phyloP scores from a whole-genome alignment of 2,113 vertebrate species.

The Telmatochromis brachygnathus region DNA sequence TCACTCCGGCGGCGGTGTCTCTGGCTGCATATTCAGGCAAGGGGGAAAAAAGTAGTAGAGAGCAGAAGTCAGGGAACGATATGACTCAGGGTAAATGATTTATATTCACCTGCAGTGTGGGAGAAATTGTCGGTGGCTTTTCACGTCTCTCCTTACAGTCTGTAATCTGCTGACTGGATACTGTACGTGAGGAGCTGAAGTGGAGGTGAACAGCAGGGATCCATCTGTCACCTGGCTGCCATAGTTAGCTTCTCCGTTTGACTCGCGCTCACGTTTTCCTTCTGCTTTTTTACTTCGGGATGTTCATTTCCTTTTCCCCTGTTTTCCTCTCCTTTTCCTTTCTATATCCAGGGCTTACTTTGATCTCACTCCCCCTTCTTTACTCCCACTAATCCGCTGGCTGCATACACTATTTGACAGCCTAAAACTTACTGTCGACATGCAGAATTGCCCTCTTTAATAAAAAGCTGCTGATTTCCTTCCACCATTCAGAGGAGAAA shows the following conservation, averaged over 20 bases:
- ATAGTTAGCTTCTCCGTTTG: not conserved
- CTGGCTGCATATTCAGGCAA: slow-evolving; percentile 4
- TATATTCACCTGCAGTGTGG: slow-evolving; percentile 8
- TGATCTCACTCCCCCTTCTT: not conserved
- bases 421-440: slow-evolving; percentile 4
- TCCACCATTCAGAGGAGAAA: slow-evolving; percentile 3
- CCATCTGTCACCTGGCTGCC: not conserved
- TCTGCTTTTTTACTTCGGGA: not conserved
- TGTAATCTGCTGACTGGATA: not conserved
- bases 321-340: not conserved
- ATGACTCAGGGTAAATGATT: slow-evolving; percentile 14
- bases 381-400: not conserved
- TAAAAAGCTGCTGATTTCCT: slow-evolving; percentile 25
- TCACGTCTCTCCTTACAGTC: not conserved
- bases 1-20: not conserved
- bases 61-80: not conserved
- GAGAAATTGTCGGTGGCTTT: not conserved
- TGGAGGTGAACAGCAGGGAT: not conserved
- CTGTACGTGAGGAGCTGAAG: not conserved
- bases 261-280: not conserved
- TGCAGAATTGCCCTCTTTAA: slow-evolving; percentile 5
- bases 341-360: not conserved
- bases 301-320: not conserved
- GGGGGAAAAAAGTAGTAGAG: not conserved
- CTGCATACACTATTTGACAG: not conserved